Conservation (phyloP, 2,888 invertebrate species). For the Ichneumon xanthorius region DNA sequence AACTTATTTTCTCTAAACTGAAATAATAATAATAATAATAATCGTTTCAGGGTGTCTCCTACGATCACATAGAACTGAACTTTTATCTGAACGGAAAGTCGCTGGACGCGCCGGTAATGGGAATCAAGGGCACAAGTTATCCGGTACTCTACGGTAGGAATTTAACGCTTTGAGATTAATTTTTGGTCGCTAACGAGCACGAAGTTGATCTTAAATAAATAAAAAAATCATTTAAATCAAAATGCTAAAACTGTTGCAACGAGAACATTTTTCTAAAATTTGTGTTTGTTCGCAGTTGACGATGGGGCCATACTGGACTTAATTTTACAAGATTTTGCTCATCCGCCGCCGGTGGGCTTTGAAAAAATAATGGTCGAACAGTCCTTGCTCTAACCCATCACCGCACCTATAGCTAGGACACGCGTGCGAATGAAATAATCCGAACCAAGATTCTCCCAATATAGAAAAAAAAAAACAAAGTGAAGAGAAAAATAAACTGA, state of each 20-base stretch:
- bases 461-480: slow-evolving; percentile 22
- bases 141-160: slow-evolving; percentile 95
- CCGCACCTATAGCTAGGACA: slow-evolving; percentile 27
- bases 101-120: slow-evolving; percentile 93
- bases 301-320: slow-evolving; percentile 99
- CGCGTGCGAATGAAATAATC: slow-evolving; percentile 25
- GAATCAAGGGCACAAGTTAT: slow-evolving; percentile 95
- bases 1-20: too few relatives aligned
- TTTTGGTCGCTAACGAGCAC: neutral
- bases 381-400: slow-evolving; percentile 92
- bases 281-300: slow-evolving; percentile 90
- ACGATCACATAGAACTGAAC: slow-evolving; percentile 98
- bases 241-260: neutral
- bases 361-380: slow-evolving; percentile 99
- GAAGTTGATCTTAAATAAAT: neutral
- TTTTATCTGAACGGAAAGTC: slow-evolving; percentile 97
- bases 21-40: neutral
- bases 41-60: slow-evolving; percentile 92
- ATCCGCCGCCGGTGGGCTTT: slow-evolving; percentile 94
- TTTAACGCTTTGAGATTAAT: neutral
- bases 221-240: neutral
- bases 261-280: neutral
- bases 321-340: slow-evolving; percentile 95
- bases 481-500: neutral
- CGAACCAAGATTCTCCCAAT: slow-evolving; percentile 7